phyloP scores from a whole-genome alignment of 2,113 vertebrate genomes.

The Melanerpes formicivorus region DNA sequence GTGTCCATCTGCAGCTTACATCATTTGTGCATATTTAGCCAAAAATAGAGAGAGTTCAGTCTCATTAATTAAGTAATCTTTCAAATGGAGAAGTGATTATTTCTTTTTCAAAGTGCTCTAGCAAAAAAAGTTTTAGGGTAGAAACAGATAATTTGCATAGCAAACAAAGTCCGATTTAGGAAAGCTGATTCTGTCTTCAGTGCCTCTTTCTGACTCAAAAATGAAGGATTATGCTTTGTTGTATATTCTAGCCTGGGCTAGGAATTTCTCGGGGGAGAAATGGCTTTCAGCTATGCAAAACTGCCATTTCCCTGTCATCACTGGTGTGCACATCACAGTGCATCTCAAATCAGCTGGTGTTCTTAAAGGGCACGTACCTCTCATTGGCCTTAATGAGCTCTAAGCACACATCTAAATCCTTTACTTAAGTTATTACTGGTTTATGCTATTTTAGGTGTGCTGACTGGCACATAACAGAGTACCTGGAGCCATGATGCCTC shows the following conservation, averaged over 20 bases:
- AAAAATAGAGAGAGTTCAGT: neutral
- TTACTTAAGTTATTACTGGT: neutral
- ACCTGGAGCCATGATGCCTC: neutral
- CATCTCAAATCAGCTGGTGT: neutral
- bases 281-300: neutral
- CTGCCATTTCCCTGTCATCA: neutral
- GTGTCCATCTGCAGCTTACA: conserved; percentile 4
- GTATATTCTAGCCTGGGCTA: neutral
- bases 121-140: neutral
- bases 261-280: neutral
- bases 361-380: neutral
- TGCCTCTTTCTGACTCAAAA: neutral
- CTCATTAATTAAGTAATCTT: neutral
- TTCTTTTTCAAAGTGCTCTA: neutral
- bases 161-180: neutral
- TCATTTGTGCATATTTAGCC: neutral
- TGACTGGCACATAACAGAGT: neutral
- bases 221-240: neutral
- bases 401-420: neutral
- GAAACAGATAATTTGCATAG: neutral
- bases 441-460: neutral
- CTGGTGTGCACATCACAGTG: neutral
- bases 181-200: neutral
- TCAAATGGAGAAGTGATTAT: neutral
- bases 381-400: neutral